Base-by-base conservation (phyloP, 37 sponge, comb jelly and placozoan genomes). In the Ianthella basta region DNA sequence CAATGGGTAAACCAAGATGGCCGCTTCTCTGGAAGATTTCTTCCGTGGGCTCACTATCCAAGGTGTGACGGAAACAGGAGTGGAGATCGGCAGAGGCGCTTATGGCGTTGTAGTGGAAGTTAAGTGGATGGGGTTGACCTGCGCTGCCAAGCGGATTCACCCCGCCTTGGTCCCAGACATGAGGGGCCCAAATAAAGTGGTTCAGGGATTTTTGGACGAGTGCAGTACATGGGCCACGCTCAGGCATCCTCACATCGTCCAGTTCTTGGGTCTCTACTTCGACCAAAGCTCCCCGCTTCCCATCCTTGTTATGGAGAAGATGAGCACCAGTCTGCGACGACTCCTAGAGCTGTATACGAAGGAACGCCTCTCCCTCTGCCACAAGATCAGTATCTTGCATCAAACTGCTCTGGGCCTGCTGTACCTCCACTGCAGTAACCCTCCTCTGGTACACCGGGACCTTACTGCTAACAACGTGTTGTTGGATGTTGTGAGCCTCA, bases 41-140 rank as follows among this genome's bases (percentile, higher is more conserved):
- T 75, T 75, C 40, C 24, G 37, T 19, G 24, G n/a, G 5, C 37
- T 75, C 1, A n/a, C n/a, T 1, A 75, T 75, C n/a, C 1, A 75
- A 0, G 54, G 25, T 12, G 78, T 75, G 25, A 40, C 44, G 40
- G 53, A 19, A 16, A 75, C 54, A 4, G 78, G 54, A 41, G 44
- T 40, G 40, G 78, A 75, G 21, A 75, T 75, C 24, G 78, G 78
- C 14, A 75, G 78, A 41, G 78, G 78, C 16, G 78, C 78, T 40
- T 75, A 75, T 75, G 78, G 44, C 53, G 37, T 24, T 40, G 78
- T 75, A 3, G n/a, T 53, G 21, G 38, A 75, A 75, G 78, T 50
- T 0, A 75, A 41, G 2, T 75, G 78, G 78, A 39, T 39, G 40
- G 78, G 78, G 10, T 2, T 75, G 21, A 21, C 5, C 16, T 75